Evolutionary conservation across 2,113 vertebrate species (phyloP).

Genomic region (Hippopotamus amphibius): DNA sequence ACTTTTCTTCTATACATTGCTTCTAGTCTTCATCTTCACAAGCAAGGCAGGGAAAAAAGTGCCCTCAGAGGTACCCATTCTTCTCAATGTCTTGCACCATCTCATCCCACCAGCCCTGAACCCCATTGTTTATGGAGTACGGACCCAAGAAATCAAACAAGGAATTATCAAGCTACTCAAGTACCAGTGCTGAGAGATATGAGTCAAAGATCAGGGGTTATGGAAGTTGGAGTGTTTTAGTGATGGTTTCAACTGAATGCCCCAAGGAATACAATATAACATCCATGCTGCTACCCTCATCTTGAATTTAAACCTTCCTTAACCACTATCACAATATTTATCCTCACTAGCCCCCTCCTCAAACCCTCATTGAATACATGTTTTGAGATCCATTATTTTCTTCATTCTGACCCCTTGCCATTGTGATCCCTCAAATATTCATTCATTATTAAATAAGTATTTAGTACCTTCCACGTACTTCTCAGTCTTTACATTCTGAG

Average conservation of each 20-base stretch:
- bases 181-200: not conserved
- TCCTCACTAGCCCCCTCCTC: not conserved
- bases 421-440: not conserved
- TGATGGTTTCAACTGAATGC: not conserved
- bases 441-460: not conserved
- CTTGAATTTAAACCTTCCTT: not conserved
- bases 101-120: slow-evolving; percentile 77
- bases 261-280: not conserved
- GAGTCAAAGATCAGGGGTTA: not conserved
- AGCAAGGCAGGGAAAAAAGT: slow-evolving; percentile 72
- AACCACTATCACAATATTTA: not conserved
- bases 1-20: slow-evolving; percentile 74
- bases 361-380: not conserved
- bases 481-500: not conserved
- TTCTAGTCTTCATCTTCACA: slow-evolving; percentile 77
- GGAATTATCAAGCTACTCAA: slow-evolving; percentile 70
- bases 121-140: slow-evolving; percentile 74
- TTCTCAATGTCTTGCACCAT: slow-evolving; percentile 76
- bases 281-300: not conserved
- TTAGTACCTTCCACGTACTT: not conserved
- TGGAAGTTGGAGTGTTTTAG: not conserved
- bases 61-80: slow-evolving; percentile 64
- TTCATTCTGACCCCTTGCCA: not conserved
- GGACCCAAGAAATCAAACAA: slow-evolving; percentile 75
- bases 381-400: not conserved